Evolutionary conservation across 2,888 invertebrate genomes (phyloP).

Genomic region (Callosobruchus maculatus): DNA sequence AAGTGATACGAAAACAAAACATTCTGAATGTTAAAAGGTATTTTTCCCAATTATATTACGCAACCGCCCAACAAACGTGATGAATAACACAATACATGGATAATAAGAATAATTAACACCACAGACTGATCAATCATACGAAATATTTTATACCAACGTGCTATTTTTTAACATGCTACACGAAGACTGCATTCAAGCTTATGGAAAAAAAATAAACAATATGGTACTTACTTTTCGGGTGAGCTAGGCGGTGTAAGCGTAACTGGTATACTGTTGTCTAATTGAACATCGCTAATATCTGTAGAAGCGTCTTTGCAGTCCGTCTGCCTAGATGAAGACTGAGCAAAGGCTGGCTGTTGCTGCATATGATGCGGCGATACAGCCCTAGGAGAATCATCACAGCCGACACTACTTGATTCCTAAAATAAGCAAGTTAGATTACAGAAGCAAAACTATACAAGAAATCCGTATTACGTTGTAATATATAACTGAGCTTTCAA

Average conservation of each 20-base stretch:
- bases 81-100: no score
- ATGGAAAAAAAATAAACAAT: background rate
- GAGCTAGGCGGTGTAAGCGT: slow-evolving; percentile 58
- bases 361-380: slow-evolving; percentile 36
- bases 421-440: no score
- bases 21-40: no score
- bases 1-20: no score
- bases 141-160: no score
- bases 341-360: slow-evolving; percentile 8
- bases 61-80: no score
- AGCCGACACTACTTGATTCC: slow-evolving; percentile 34
- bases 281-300: slow-evolving; percentile 36
- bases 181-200: background rate
- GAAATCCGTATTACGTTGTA: no score
- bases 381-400: slow-evolving; percentile 30
- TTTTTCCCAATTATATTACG: no score
- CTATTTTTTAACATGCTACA: background rate
- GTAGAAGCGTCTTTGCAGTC: slow-evolving; percentile 38
- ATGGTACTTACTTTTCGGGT: slow-evolving; percentile 56
- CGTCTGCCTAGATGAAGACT: slow-evolving; percentile 10
- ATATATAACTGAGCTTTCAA: no score
- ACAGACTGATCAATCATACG: no score
- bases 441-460: no score
- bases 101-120: no score
- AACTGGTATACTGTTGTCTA: slow-evolving; percentile 45